Conservation (phyloP, 2,888 invertebrate genomes). For the Aquatica leii region DNA sequence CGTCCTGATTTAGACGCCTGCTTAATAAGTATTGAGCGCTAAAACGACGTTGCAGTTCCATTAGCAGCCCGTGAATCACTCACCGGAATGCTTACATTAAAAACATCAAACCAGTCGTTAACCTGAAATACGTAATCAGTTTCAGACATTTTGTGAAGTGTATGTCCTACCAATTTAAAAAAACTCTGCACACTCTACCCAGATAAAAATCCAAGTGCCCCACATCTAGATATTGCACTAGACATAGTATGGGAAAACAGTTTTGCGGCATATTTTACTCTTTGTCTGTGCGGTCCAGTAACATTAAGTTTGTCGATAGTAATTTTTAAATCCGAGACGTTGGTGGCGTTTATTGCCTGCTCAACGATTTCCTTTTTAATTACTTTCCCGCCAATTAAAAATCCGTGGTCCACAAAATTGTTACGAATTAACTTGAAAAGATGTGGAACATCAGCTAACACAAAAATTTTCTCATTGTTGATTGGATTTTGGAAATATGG, state of each 20-base stretch:
- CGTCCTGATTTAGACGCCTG: slow-evolving; percentile 43
- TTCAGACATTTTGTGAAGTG: slow-evolving; percentile 1
- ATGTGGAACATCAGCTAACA: slow-evolving; percentile 17
- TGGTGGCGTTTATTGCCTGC: slow-evolving; percentile 27
- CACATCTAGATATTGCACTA: slow-evolving; percentile 35
- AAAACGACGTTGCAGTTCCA: slow-evolving; percentile 31
- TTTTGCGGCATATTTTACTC: background rate
- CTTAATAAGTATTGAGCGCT: slow-evolving; percentile 38
- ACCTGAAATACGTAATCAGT: slow-evolving; percentile 24
- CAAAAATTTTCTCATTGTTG: background rate
- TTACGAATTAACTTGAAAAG: slow-evolving; percentile 39
- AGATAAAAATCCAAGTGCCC: slow-evolving; percentile 33
- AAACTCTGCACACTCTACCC: slow-evolving; percentile 38
- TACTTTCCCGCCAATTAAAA: slow-evolving; percentile 32
- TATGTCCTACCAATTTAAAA: slow-evolving; percentile 35
- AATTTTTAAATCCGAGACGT: slow-evolving; percentile 33
- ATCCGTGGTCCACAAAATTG: slow-evolving; percentile 38
- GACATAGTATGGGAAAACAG: slow-evolving; percentile 16
- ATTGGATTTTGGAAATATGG: background rate
- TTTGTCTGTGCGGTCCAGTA: background rate
- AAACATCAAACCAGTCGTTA: slow-evolving; percentile 43
- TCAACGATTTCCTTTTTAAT: slow-evolving; percentile 36
- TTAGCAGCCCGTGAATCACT: slow-evolving; percentile 31
- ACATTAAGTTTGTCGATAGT: slow-evolving; percentile 1
- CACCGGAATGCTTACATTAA: slow-evolving; percentile 28